Percentiles rank a stretch among this genome's conserved stretches.
Evolutionary conservation across 2,888 invertebrate species (phyloP).

Genomic region (Thereva unica): DNA sequence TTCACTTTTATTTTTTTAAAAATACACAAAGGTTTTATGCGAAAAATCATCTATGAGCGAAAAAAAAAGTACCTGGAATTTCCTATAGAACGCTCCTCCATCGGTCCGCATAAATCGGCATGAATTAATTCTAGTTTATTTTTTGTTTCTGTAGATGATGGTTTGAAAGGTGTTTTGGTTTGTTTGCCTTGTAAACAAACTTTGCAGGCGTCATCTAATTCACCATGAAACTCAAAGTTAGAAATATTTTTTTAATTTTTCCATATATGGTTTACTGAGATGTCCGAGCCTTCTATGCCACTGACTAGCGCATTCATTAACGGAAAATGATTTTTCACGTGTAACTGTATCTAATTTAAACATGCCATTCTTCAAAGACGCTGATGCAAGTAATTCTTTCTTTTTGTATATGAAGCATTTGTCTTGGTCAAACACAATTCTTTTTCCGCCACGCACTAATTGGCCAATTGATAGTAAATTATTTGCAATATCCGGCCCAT

Average conservation of each 20-base stretch:
- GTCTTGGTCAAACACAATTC: no score
- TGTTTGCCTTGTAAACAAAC: constrained; percentile 11
- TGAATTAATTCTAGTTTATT: constrained; percentile 40
- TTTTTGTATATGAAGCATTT: no score
- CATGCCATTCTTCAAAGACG: no score
- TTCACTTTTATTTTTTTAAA: no score
- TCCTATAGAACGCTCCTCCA: constrained; percentile 48
- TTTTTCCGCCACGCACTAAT: no score
- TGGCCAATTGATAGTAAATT: no score
- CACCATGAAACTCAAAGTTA: background rate
- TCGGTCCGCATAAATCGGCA: constrained; percentile 51
- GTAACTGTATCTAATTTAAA: background rate
- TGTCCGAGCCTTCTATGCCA: constrained; percentile 1
- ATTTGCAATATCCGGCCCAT: no score
- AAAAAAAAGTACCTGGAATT: constrained; percentile 49
- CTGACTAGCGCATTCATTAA: background rate
- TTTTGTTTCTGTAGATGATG: background rate
- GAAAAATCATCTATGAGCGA: constrained; percentile 49
- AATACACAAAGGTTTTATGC: no score
- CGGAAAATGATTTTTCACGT: background rate
- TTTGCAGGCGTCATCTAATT: background rate
- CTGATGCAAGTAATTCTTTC: no score
- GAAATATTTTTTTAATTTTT: background rate
- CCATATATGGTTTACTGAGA: background rate
- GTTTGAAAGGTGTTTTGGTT: background rate